phyloP scores from a whole-genome alignment of 2,113 vertebrate species.

The Bos taurus region ARS-UCD2.0 NC_037350.1:14794001-14794500 shows the following conservation, averaged over 20 bases:
- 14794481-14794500: neutral
- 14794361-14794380: neutral
- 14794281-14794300: neutral
- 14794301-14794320: neutral
- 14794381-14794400: neutral
- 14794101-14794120: neutral
- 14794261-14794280: neutral
- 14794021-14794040: neutral
- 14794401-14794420: neutral
- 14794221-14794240: neutral
- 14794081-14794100: neutral
- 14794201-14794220: neutral
- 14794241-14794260: fast-evolving
- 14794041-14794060: neutral
- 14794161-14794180: neutral
- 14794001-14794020: neutral
- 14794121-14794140: neutral
- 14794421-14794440: neutral
- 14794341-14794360: neutral
- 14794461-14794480: too few species aligned
- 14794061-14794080: neutral
- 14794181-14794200: fast-evolving
- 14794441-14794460: neutral
- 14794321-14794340: neutral
- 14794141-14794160: neutral